Conservation (phyloP, 2,113 vertebrate species). For the Stigmatopora nigra region DNA sequence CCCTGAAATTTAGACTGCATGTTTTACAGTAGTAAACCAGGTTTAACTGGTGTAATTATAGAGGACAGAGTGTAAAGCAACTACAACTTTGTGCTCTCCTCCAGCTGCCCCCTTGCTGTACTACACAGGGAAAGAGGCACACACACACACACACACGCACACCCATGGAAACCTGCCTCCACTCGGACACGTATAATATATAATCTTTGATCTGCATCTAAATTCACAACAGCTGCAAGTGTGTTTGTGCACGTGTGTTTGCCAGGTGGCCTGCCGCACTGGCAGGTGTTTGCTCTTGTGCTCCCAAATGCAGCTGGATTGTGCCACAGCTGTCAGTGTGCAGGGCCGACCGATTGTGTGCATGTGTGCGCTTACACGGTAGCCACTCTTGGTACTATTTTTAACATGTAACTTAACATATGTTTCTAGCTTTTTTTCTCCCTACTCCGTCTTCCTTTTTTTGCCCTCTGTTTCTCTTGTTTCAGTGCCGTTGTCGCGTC, state of each 20-base stretch:
- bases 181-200: constrained; percentile 10
- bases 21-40: constrained; percentile 41
- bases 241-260: constrained; percentile 32
- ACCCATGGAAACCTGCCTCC: constrained; percentile 22
- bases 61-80: constrained; percentile 44
- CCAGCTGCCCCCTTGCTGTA: constrained; percentile 33
- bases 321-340: constrained; percentile 49
- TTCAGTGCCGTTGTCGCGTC: background rate
- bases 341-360: background rate
- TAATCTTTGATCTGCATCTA: constrained; percentile 32
- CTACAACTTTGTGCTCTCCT: constrained; percentile 34
- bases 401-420: constrained; percentile 37
- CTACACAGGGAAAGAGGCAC: constrained; percentile 13
- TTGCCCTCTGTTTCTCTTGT: constrained; percentile 5
- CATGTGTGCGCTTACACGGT: constrained; percentile 39
- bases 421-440: constrained; percentile 26
- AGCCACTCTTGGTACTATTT: constrained; percentile 46
- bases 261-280: constrained; percentile 51
- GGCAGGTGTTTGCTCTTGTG: constrained; percentile 56
- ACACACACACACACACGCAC: constrained; percentile 3
- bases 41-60: constrained; percentile 51
- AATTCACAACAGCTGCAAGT: constrained; percentile 47
- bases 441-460: constrained; percentile 19
- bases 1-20: constrained; percentile 15
- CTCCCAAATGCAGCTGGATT: constrained; percentile 57